These are phyloP conservation scores for Drosophila simulans DNA, from an alignment of 1,140 invertebrate species.

Conservation along the genomic window DNA sequence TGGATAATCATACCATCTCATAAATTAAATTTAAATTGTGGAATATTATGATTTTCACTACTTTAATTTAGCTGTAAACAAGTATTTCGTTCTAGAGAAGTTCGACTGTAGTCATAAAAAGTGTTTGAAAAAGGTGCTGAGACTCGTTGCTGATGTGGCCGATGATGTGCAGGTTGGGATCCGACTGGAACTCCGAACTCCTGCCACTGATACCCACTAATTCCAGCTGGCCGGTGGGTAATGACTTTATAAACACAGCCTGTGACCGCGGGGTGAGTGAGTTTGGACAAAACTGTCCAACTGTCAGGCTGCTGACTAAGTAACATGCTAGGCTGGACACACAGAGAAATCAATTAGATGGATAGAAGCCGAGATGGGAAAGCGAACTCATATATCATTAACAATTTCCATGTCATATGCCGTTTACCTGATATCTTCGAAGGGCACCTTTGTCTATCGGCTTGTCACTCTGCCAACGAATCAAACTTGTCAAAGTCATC, in stretches of 20 bases:
- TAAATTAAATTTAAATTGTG: no score
- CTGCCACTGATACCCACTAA: conserved; percentile 18
- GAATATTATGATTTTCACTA: no score
- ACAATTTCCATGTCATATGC: conserved; percentile 77
- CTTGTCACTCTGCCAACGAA: conserved; percentile 45
- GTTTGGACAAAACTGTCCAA: conserved; percentile 50
- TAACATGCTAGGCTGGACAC: conserved; percentile 48
- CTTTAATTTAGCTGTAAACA: no score
- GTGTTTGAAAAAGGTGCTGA: conserved; percentile 20
- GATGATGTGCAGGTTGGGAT: conserved; percentile 27
- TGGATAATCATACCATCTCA: no score
- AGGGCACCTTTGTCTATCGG: conserved; percentile 10
- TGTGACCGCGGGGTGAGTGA: conserved; percentile 1
- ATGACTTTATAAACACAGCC: conserved; percentile 73
- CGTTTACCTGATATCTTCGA: conserved; percentile 62
- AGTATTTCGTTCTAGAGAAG: not conserved
- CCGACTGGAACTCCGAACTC: conserved; percentile 12
- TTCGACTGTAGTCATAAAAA: not conserved
- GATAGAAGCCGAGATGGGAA: conserved; percentile 34
- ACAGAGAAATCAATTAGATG: conserved; percentile 73
- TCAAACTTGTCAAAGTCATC: conserved; percentile 61
- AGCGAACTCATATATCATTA: conserved; percentile 77
- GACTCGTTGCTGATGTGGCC: conserved; percentile 41
- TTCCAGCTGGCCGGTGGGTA: conserved; percentile 27
- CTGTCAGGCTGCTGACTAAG: conserved; percentile 57